Evolutionary conservation across 1,140 invertebrate species (phyloP), one percentile per base, ranked within the genome.

Genomic region (Drosophila chauvacae): DNA sequence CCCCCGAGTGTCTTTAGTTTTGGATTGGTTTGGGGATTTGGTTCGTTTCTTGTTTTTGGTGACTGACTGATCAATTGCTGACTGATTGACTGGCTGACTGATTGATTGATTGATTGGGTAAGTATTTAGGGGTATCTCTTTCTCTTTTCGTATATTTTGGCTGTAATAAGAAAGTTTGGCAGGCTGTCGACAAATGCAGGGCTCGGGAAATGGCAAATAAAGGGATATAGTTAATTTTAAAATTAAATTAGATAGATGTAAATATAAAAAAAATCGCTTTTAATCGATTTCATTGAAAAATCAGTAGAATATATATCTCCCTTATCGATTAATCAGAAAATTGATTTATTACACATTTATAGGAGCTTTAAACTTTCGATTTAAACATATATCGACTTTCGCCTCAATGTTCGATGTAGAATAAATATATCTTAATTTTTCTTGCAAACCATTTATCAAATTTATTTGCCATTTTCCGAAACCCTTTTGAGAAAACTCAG

Each of bases 31-130:
- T 39, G 3, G 44, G 59, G 77, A 59, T 62, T 69, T 63, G 65
- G 41, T 86, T 78, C 14, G 59, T 83, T 76, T 55, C 48, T 73
- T 65, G 48, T 77, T 74, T 59, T 74, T 55, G 42, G 63, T 87
- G 83, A 78, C 78, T 78, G 81, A 79, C 75, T 66, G 81, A 74
- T 62, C 69, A 74, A 74, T 69, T 72, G 79, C 75, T 66, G 81
- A 74, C 57, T 64, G 66, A 68, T 59, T 72, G 79, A 57, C 44
- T 81, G 73, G 55, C 55, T 71, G 80, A 41, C 53, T 44, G 41
- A 18, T 4, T 39, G 41, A 44, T n/a, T 71, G 77, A 60, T 35
- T 81, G 77, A 61, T 37, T 84, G 61, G 55, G 44, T 65, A 53
- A 51, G 53, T 74, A 62, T 76, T 65, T 50, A 44, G 47, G 28